These are phyloP conservation scores for Macrochelys suwanniensis DNA, from an alignment of 2,797 vertebrate species.

Conservation along the genomic window DNA sequence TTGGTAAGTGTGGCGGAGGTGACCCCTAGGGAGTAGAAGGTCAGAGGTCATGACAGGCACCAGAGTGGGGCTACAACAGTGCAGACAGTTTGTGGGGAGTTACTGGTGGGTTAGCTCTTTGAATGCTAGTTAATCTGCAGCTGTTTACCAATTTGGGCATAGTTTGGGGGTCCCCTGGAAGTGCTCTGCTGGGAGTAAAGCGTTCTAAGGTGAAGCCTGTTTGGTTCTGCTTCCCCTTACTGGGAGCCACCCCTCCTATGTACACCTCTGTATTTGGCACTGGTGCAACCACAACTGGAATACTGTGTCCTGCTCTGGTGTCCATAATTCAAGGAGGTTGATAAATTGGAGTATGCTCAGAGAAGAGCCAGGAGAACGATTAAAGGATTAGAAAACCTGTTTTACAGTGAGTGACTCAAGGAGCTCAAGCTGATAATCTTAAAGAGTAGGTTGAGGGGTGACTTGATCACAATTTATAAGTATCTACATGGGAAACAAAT, in stretches of 20 bases:
- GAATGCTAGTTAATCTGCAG: constrained; percentile 10
- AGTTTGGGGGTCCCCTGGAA: not conserved
- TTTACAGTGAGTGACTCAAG: not conserved
- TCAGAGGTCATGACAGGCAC: not conserved
- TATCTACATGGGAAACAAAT: not conserved
- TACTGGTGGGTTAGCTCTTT: constrained; percentile 1
- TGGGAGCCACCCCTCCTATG: not conserved
- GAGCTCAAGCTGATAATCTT: not conserved
- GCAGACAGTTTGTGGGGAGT: not conserved
- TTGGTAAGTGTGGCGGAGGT: constrained; percentile 69
- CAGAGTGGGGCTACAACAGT: not conserved
- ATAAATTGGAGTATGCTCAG: not conserved
- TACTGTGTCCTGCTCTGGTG: not conserved
- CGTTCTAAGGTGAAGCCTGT: not conserved
- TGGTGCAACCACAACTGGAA: not conserved
- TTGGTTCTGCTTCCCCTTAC: not conserved
- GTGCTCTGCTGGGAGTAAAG: not conserved
- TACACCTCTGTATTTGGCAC: not conserved
- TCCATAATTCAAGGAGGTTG: not conserved
- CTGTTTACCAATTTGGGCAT: constrained; percentile 13
- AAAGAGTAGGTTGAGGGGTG: not conserved
- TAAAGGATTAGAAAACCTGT: not conserved
- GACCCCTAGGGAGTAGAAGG: constrained; percentile 59
- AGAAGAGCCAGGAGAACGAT: not conserved
- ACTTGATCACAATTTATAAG: not conserved